A percentile compares a stretch with the other conserved stretches of the same genome.
These are phyloP conservation scores for Ursus arctos DNA, from an alignment of 2,113 vertebrate genomes.

Conservation along the genomic window DNA sequence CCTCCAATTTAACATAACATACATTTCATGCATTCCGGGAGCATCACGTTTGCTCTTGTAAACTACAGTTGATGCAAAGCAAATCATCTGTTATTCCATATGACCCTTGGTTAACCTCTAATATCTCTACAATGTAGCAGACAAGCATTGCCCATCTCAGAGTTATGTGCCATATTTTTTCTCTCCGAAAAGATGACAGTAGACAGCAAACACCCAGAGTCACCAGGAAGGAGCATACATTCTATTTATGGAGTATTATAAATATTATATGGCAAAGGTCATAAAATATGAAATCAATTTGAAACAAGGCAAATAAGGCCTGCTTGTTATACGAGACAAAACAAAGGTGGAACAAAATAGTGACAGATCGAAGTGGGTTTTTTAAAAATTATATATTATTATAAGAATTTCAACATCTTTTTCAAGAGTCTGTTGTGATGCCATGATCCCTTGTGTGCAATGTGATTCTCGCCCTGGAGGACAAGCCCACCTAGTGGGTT, in stretches of 20 bases:
- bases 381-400: background rate
- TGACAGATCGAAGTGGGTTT: background rate
- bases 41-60: constrained; percentile 30
- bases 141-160: background rate
- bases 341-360: background rate
- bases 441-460: too few relatives aligned
- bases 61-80: constrained; percentile 40
- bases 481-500: too few relatives aligned
- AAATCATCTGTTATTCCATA: background rate
- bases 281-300: background rate
- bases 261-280: background rate
- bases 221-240: background rate
- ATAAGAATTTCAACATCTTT: background rate
- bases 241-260: background rate
- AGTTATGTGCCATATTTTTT: background rate
- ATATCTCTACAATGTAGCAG: background rate
- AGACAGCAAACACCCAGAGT: background rate
- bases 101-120: background rate
- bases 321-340: background rate
- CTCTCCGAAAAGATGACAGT: background rate
- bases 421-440: background rate
- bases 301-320: background rate
- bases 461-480: background rate
- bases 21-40: constrained; percentile 43
- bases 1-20: constrained; percentile 14